Conservation (phyloP, 2,113 vertebrate species). For the Pterophyllum scalare region DNA sequence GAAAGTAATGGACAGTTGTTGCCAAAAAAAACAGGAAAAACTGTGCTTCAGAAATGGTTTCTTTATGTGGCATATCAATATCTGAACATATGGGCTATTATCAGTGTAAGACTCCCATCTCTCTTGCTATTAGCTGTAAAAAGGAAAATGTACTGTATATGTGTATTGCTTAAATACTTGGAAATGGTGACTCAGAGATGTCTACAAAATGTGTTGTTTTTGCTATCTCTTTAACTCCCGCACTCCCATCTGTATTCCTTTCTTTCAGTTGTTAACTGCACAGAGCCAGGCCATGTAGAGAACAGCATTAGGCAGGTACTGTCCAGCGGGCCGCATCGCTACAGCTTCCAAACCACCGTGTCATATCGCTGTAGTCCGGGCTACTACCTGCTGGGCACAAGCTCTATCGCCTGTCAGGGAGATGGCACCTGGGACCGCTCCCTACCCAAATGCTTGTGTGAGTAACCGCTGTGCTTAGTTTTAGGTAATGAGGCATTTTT, state of each 20-base stretch:
- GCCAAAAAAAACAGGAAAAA: background rate
- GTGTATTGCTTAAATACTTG: background rate
- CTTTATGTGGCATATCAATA: background rate
- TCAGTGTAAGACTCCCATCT: background rate
- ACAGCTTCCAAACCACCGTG: slow-evolving; percentile 93
- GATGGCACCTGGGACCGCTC: slow-evolving; percentile 96
- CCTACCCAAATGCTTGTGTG: slow-evolving; percentile 93
- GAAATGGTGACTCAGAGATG: background rate
- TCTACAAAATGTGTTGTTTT: background rate
- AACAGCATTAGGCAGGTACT: slow-evolving; percentile 91
- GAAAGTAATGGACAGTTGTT: slow-evolving; percentile 15
- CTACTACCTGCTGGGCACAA: slow-evolving; percentile 93
- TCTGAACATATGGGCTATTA: background rate
- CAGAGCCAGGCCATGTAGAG: slow-evolving; percentile 93
- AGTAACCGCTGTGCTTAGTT: slow-evolving; percentile 73
- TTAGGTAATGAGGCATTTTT: background rate
- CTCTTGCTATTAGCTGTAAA: background rate
- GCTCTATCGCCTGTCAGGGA: slow-evolving; percentile 93
- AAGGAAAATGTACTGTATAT: background rate
- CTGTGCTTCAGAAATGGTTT: background rate
- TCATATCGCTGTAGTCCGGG: slow-evolving; percentile 93
- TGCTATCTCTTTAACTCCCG: background rate
- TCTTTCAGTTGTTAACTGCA: slow-evolving; percentile 93
- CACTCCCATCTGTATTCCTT: background rate
- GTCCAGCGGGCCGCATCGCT: slow-evolving; percentile 88